Percentiles rank a stretch among this genome's conserved stretches.
These are phyloP conservation scores for Lasioglossum figueresi DNA, from an alignment of 2,888 invertebrate species.

Conservation along the genomic window DNA sequence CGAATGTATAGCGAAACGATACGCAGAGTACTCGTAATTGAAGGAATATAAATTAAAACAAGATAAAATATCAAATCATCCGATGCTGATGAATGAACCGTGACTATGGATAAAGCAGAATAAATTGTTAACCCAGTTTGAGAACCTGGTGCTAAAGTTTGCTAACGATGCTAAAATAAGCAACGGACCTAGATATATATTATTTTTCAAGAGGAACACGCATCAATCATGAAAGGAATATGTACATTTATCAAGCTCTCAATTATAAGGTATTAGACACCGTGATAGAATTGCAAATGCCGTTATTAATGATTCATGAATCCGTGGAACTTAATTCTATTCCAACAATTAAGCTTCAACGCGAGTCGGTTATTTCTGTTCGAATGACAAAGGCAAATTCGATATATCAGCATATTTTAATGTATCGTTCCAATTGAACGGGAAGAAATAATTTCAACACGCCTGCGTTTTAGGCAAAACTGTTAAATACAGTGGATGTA, in stretches of 20 bases:
- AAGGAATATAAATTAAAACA: neutral
- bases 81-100: neutral
- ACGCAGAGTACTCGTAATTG: neutral
- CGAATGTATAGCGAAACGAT: neutral
- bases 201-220: neutral
- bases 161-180: neutral
- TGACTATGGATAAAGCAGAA: neutral
- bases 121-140: conserved; percentile 7
- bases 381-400: neutral
- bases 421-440: neutral
- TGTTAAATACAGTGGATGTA: too few relatives aligned
- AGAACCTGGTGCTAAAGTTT: neutral
- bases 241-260: conserved; percentile 3
- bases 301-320: conserved; percentile 18
- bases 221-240: conserved; percentile 1
- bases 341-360: conserved; percentile 1
- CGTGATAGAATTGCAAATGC: conserved; percentile 6
- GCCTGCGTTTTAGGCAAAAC: neutral
- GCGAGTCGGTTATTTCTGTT: neutral
- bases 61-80: conserved; percentile 8
- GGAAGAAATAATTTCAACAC: neutral
- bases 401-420: neutral
- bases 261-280: conserved; percentile 9
- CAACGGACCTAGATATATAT: neutral
- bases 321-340: neutral